A percentile compares a stretch with the other conserved stretches of the same genome.
Evolutionary conservation across 2,113 vertebrate genomes (phyloP).

Genomic region (Todiramphus saurophagus): DNA sequence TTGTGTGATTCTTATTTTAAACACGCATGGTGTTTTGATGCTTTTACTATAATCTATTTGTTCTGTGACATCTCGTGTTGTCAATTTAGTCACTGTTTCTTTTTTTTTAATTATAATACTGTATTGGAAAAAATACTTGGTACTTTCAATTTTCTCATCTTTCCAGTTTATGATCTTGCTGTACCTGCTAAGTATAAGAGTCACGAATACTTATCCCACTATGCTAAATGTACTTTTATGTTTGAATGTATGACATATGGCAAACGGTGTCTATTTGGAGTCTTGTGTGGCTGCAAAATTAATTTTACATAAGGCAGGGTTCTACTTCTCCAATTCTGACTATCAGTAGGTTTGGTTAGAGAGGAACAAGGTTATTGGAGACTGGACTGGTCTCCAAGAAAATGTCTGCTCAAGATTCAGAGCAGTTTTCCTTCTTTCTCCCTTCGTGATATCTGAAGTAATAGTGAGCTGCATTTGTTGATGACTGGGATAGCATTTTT

Average conservation of each 20-base stretch:
- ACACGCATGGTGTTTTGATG: neutral
- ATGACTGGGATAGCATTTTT: neutral
- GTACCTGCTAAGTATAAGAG: neutral
- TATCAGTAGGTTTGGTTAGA: neutral
- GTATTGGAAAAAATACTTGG: neutral
- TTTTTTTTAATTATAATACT: neutral
- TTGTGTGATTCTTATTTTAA: neutral
- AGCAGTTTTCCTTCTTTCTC: neutral
- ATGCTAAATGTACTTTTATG: neutral
- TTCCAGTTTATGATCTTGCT: neutral
- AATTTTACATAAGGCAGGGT: neutral
- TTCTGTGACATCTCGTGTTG: neutral
- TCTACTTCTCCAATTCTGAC: neutral
- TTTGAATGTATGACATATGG: neutral
- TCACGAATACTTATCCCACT: neutral
- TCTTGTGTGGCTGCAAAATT: neutral
- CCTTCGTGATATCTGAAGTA: neutral
- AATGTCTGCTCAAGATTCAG: neutral
- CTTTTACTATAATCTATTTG: neutral
- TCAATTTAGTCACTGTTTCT: neutral
- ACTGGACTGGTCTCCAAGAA: neutral
- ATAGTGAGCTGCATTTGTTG: neutral
- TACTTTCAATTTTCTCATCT: neutral
- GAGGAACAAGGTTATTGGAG: neutral
- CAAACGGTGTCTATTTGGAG: neutral